phyloP scores from a whole-genome alignment of 2,888 invertebrate species.

The Leptogaster cylindrica region DNA sequence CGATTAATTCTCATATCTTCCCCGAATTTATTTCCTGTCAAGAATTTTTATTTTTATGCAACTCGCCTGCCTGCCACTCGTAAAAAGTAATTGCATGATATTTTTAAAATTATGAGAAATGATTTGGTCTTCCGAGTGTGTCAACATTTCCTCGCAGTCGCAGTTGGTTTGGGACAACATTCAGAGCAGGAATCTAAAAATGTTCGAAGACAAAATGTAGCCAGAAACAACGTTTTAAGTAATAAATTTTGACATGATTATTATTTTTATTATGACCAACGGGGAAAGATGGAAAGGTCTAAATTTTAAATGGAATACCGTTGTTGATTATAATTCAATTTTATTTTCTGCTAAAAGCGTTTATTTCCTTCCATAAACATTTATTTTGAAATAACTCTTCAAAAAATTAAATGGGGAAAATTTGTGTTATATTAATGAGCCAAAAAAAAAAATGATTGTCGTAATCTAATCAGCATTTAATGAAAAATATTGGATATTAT shows the following conservation, averaged over 20 bases:
- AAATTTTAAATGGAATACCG: not conserved
- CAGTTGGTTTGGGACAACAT: not conserved
- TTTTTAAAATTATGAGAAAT: slow-evolving; percentile 18
- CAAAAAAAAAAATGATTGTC: slow-evolving; percentile 5
- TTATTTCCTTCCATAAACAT: slow-evolving; percentile 11
- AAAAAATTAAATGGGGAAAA: no score
- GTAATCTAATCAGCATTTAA: not conserved
- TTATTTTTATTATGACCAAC: slow-evolving; percentile 19
- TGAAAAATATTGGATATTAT: no score
- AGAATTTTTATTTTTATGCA: slow-evolving; percentile 20
- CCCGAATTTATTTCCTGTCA: slow-evolving; percentile 16
- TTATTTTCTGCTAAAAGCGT: not conserved
- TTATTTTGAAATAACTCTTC: no score
- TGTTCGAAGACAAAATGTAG: not conserved
- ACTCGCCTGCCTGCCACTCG: not conserved
- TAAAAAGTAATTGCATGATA: slow-evolving; percentile 10
- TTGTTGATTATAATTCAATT: not conserved
- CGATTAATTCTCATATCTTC: slow-evolving; percentile 1
- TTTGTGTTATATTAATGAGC: not conserved
- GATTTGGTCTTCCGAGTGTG: slow-evolving; percentile 4
- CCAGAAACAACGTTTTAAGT: slow-evolving; percentile 24
- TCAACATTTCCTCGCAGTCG: slow-evolving; percentile 1
- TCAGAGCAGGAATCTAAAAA: slow-evolving; percentile 5
- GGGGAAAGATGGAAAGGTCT: not conserved
- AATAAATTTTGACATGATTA: slow-evolving; percentile 29